These are phyloP conservation scores for Daubentonia madagascariensis DNA, from an alignment of 2,113 vertebrate genomes.

Conservation along the genomic window DNA sequence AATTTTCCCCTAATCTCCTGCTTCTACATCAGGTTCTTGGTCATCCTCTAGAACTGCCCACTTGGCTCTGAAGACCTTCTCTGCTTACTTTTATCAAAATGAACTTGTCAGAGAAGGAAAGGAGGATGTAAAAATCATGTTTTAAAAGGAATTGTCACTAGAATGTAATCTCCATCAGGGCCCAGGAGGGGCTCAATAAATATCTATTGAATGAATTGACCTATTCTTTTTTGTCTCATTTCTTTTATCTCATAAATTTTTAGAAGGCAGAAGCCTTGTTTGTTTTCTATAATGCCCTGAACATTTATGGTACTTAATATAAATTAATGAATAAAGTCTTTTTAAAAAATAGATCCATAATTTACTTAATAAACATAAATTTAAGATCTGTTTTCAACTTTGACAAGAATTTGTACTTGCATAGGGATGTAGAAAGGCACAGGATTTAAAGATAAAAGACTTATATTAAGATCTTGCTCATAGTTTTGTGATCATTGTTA, in stretches of 20 bases:
- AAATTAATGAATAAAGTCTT: slow-evolving; percentile 11
- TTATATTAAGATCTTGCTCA: background rate
- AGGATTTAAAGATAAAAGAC: background rate
- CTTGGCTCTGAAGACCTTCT: background rate
- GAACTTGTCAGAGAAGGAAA: slow-evolving; percentile 10
- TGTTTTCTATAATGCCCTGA: slow-evolving; percentile 20
- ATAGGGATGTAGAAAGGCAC: background rate
- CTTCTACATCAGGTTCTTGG: background rate
- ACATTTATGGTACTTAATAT: slow-evolving; percentile 29
- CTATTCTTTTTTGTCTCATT: slow-evolving; percentile 40
- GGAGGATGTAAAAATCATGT: background rate
- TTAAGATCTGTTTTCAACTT: background rate
- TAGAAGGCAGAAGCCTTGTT: background rate
- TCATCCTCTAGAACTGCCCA: slow-evolving; percentile 27
- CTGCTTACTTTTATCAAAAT: background rate
- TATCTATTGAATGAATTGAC: background rate
- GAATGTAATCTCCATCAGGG: background rate
- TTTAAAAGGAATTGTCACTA: background rate
- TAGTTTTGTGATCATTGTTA: background rate
- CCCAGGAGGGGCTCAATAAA: background rate
- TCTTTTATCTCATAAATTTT: slow-evolving; percentile 14
- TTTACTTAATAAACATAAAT: slow-evolving; percentile 47
- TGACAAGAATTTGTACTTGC: slow-evolving; percentile 17
- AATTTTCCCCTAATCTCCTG: background rate
- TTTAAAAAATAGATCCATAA: background rate